Evolutionary conservation across 1,140 invertebrate genomes (phyloP), one percentile per base, ranked within the genome.

Genomic region (Leptopilina boulardi): DNA sequence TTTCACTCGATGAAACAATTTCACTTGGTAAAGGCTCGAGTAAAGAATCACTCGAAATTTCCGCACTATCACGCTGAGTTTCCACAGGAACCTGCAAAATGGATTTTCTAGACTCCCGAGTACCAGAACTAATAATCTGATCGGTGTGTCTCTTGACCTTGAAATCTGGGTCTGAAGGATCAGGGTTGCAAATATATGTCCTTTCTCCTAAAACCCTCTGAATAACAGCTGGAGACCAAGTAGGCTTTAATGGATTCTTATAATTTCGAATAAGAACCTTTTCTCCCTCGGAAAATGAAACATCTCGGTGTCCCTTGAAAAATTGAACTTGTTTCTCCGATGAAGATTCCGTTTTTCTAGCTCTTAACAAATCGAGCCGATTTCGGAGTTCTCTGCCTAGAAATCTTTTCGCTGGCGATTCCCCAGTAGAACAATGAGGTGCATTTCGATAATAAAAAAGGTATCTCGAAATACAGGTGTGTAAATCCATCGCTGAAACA

Each of bases 361-460:
- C 3, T 42, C 41, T 42, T 6, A 42, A 11, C 10, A 71, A n/a
- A 30, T 47, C 72, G 15, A 80, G 66, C n/a, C 76, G 30, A 18
- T 78, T 80, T 72, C 34, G 76, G 1, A 78, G 23, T 30, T 77
- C 71, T 6, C 77, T 70, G 5, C 70, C 74, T n/a, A 82, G 73
- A 71, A 82, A 75, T 73, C 44, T 26, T 71, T 54, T 59, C 8
- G 78, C 59, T 18, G 76, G 79, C 6, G 74, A 78, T 74, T 78
- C 77, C 47, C 73, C 77, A 19, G 81, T 84, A 51, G 74, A 79
- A 13, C 54, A 76, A 70, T 83, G 81, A 21, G 74, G 77, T 26
- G 79, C 26, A 74, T 82, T 83, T 71, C 80, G 54, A 73, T 83
- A 85, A 1, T 71, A 59, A 59, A 82, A 74, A 10, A 86, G 70